Conservation (phyloP, 2,888 invertebrate species). For the Agrotis ipsilon region DNA sequence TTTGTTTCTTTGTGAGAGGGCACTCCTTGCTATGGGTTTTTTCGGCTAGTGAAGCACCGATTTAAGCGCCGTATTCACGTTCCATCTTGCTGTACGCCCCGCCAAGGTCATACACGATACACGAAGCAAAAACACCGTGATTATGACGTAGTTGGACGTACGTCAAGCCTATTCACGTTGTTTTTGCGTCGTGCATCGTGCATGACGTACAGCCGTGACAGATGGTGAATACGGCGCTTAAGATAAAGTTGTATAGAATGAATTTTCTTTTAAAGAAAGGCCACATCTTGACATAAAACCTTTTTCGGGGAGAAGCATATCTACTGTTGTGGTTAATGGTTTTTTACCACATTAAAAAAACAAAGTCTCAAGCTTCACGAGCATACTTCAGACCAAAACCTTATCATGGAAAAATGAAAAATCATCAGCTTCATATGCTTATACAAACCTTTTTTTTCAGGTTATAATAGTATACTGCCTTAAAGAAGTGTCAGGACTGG, state of each 20-base stretch:
- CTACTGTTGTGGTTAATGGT: too few relatives aligned
- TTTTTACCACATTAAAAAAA: too few relatives aligned
- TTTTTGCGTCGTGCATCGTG: too few relatives aligned
- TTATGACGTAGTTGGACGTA: too few relatives aligned
- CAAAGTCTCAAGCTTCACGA: too few relatives aligned
- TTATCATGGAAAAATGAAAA: background rate
- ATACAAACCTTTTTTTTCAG: constrained; percentile 83
- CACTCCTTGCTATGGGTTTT: constrained; percentile 2
- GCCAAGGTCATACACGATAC: too few relatives aligned
- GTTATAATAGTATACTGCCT: constrained; percentile 91
- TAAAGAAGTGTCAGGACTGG: constrained; percentile 91
- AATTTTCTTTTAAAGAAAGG: background rate
- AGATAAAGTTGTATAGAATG: background rate
- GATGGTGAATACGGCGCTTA: too few relatives aligned
- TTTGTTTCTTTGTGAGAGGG: constrained; percentile 34
- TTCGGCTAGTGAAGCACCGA: background rate
- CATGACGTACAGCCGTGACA: too few relatives aligned
- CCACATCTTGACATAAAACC: background rate
- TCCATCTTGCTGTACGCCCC: too few relatives aligned
- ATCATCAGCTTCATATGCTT: background rate
- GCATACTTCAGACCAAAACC: background rate
- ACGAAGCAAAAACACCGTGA: too few relatives aligned
- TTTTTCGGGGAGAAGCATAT: background rate
- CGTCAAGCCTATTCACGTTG: too few relatives aligned
- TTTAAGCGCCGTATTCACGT: too few relatives aligned